phyloP scores from a whole-genome alignment of 2,797 vertebrate genomes.

The Neosilurus hyrtlii region DNA sequence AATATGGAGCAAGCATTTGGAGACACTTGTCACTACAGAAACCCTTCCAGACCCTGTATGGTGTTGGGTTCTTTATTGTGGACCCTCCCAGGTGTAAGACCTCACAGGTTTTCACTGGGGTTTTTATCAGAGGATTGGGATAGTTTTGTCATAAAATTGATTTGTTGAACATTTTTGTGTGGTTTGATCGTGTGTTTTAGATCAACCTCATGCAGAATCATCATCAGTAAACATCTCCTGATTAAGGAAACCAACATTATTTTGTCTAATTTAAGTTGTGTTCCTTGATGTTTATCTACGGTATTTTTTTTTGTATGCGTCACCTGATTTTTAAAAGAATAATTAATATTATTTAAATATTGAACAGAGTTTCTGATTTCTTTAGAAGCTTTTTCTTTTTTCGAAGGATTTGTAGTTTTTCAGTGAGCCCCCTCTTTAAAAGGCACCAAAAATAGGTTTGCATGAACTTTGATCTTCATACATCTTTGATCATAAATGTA shows the following conservation, averaged over 20 bases:
- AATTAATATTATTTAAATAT: not conserved
- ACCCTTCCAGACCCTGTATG: not conserved
- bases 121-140: not conserved
- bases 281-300: not conserved
- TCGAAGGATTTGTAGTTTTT: not conserved
- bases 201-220: not conserved
- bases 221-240: not conserved
- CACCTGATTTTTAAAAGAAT: not conserved
- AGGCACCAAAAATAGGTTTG: not conserved
- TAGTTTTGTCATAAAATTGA: not conserved
- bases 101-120: not conserved
- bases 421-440: not conserved
- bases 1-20: not conserved
- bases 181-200: not conserved
- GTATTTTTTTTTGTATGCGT: not conserved
- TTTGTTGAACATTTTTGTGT: not conserved
- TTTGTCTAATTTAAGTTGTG: not conserved
- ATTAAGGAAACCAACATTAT: not conserved
- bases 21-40: not conserved
- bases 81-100: not conserved
- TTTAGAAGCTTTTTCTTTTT: not conserved
- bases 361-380: not conserved
- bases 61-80: not conserved
- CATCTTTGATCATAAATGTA: constrained; percentile 19
- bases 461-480: not conserved